Evolutionary conservation across 2,888 invertebrate species (phyloP).

Genomic region (Heliconius cydno): DNA sequence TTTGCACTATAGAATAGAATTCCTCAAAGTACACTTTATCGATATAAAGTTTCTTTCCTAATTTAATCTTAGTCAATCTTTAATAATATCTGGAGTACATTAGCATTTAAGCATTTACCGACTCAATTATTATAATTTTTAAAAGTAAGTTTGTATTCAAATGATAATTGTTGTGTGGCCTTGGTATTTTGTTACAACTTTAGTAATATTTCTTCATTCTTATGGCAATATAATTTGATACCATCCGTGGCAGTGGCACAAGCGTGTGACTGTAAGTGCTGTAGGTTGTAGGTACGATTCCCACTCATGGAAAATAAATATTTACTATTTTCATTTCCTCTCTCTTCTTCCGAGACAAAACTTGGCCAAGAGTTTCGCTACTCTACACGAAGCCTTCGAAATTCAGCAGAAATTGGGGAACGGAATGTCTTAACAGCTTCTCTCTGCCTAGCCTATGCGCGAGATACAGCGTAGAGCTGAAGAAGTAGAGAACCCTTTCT

Average conservation of each 20-base stretch:
- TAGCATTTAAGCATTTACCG: not conserved
- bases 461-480: not conserved
- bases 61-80: not conserved
- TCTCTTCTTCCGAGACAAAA: too few relatives aligned
- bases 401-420: too few relatives aligned
- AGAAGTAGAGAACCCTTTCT: not conserved
- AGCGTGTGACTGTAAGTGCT: too few relatives aligned
- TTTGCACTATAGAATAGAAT: not conserved
- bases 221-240: not conserved
- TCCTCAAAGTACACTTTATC: too few relatives aligned
- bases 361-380: too few relatives aligned
- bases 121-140: not conserved
- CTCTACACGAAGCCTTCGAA: too few relatives aligned
- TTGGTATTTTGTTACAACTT: not conserved
- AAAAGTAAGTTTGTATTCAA: not conserved
- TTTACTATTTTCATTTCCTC: too few relatives aligned
- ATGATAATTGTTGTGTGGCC: not conserved
- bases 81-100: not conserved
- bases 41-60: not conserved
- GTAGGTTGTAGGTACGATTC: too few relatives aligned
- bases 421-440: too few relatives aligned
- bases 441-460: too few relatives aligned
- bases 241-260: too few relatives aligned
- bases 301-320: too few relatives aligned
- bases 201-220: not conserved